Conservation (phyloP, 1,140 invertebrate genomes). For the Drosophila nigromelanica region DNA sequence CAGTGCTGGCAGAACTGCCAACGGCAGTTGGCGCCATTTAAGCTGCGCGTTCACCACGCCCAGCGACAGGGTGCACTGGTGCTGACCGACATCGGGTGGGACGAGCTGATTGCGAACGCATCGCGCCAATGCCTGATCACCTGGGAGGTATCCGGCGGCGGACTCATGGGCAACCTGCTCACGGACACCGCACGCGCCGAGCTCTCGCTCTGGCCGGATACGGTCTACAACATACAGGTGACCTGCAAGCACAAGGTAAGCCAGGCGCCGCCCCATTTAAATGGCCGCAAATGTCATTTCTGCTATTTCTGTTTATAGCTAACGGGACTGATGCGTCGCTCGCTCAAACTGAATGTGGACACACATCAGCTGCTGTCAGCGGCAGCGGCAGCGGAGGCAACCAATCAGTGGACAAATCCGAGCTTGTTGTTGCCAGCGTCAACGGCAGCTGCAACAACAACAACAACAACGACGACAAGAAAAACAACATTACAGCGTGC, state of each 20-base stretch:
- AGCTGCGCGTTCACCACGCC: conserved; percentile 61
- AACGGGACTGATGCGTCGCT: conserved; percentile 76
- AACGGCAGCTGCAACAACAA: background rate
- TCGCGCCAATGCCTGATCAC: conserved; percentile 90
- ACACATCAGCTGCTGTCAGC: conserved; percentile 64
- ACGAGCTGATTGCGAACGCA: conserved; percentile 86
- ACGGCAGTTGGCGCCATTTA: conserved; percentile 57
- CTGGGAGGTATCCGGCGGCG: conserved; percentile 92
- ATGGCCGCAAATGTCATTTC: conserved; percentile 14
- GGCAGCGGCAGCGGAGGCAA: conserved; percentile 43
- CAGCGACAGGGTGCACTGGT: conserved; percentile 85
- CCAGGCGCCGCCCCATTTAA: background rate
- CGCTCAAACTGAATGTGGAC: conserved; percentile 75
- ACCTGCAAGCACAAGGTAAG: conserved; percentile 83
- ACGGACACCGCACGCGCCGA: conserved; percentile 91
- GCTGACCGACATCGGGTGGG: conserved; percentile 91
- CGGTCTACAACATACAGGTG: conserved; percentile 91
- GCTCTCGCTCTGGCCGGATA: conserved; percentile 91
- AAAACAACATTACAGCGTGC: conserved; percentile 14
- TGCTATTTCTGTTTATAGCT: conserved; percentile 52
- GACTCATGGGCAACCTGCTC: conserved; percentile 92
- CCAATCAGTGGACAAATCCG: conserved; percentile 14
- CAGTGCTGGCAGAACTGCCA: conserved; percentile 79
- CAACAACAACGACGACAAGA: background rate
- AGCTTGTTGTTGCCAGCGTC: conserved; percentile 4